Percentiles rank a stretch among this genome's conserved stretches.
phyloP scores from a whole-genome alignment of 1,140 invertebrate species.

The Lordiphosa mommai region DNA sequence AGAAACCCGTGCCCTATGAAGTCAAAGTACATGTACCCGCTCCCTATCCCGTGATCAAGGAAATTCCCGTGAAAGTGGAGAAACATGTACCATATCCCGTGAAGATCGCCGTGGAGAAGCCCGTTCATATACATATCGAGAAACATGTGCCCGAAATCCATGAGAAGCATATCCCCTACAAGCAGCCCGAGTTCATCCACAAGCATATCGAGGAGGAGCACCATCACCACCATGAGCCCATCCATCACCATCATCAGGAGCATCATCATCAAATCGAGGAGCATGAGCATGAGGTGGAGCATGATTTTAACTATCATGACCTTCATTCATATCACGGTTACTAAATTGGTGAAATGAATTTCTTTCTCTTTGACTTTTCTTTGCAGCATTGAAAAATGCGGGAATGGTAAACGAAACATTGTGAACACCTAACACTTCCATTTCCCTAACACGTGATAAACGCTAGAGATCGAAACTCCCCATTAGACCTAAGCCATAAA shows the following conservation, averaged over 20 bases:
- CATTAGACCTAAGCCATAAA: slow-evolving; percentile 66
- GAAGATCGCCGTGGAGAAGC: slow-evolving; percentile 81
- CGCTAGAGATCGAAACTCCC: slow-evolving; percentile 68
- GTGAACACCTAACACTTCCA: slow-evolving; percentile 4
- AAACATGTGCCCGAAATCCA: slow-evolving; percentile 76
- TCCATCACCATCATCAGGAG: slow-evolving; percentile 61
- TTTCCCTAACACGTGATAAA: slow-evolving; percentile 47
- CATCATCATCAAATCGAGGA: slow-evolving; percentile 59
- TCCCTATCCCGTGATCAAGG: slow-evolving; percentile 81
- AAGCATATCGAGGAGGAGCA: slow-evolving; percentile 73
- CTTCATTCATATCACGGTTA: slow-evolving; percentile 68
- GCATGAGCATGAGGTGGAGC: slow-evolving; percentile 72
- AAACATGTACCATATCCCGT: slow-evolving; percentile 82
- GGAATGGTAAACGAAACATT: slow-evolving; percentile 45
- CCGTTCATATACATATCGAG: slow-evolving; percentile 80
- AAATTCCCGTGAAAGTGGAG: slow-evolving; percentile 81
- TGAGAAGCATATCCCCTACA: slow-evolving; percentile 76
- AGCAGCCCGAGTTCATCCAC: slow-evolving; percentile 73
- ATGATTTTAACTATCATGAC: slow-evolving; percentile 71
- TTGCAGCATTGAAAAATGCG: slow-evolving; percentile 69
- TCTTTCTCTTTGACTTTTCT: slow-evolving; percentile 60
- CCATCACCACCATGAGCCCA: slow-evolving; percentile 63
- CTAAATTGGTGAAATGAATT: slow-evolving; percentile 66
- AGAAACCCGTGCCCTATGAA: slow-evolving; percentile 82
- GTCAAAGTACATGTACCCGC: slow-evolving; percentile 82